These are phyloP conservation scores for Falco concolor DNA, from an alignment of 2,797 vertebrate genomes.

Conservation along the genomic window DNA sequence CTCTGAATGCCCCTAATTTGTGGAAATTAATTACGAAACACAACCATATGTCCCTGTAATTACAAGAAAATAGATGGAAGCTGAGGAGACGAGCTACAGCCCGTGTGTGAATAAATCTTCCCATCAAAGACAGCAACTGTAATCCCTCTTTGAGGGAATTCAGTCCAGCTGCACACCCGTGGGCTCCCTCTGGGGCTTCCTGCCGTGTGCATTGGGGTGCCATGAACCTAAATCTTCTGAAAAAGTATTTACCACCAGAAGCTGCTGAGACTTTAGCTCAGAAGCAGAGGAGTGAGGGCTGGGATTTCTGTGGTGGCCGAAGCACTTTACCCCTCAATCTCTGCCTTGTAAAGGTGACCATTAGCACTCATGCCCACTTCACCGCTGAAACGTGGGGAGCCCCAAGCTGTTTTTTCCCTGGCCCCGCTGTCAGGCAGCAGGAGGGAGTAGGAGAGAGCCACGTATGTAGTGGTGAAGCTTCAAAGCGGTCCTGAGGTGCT, in stretches of 20 bases:
- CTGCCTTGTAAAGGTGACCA: neutral
- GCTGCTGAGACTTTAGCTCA: neutral
- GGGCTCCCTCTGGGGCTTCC: neutral
- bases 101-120: neutral
- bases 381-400: neutral
- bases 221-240: neutral
- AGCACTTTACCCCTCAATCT: neutral
- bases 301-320: neutral
- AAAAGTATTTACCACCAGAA: neutral
- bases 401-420: neutral
- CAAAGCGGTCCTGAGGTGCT: neutral
- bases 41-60: conserved; percentile 60
- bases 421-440: neutral
- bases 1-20: conserved; percentile 26
- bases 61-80: conserved; percentile 39
- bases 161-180: neutral
- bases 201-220: neutral
- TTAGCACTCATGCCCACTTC: neutral
- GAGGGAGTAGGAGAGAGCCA: neutral
- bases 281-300: neutral
- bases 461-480: accelerated
- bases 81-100: neutral
- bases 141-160: neutral
- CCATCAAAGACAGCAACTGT: neutral
- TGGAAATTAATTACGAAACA: conserved; percentile 60